Evolutionary conservation across 2,113 vertebrate species (phyloP).

Genomic region (Clarias macrocephalus): DNA sequence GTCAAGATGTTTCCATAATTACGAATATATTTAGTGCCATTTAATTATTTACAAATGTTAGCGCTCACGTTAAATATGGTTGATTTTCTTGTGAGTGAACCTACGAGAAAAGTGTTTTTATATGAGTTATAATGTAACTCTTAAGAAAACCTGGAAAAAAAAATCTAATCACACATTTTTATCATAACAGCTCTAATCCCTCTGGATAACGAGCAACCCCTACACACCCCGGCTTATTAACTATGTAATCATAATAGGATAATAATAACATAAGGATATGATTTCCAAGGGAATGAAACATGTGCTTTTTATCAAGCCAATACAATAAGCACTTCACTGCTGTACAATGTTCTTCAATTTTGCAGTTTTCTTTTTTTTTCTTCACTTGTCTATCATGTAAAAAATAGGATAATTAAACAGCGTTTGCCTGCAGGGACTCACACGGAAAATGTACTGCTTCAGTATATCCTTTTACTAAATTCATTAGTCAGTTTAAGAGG

Average conservation of each 20-base stretch:
- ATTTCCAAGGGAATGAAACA: conserved; percentile 57
- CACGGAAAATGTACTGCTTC: neutral
- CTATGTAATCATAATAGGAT: neutral
- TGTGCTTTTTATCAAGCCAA: conserved; percentile 68
- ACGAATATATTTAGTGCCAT: neutral
- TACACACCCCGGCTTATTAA: neutral
- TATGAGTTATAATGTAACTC: neutral
- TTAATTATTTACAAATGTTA: neutral
- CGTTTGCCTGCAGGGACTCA: neutral
- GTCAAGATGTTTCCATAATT: neutral
- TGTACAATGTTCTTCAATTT: neutral
- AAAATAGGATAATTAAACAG: conserved; percentile 4
- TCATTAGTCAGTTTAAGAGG: neutral
- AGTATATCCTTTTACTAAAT: neutral
- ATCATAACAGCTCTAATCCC: neutral
- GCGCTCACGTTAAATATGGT: neutral
- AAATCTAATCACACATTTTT: neutral
- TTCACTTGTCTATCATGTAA: conserved; percentile 4
- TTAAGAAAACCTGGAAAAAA: neutral
- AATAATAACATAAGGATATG: conserved; percentile 60
- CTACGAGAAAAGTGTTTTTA: neutral
- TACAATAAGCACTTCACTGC: conserved; percentile 51
- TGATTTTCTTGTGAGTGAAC: neutral
- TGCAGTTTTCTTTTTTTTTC: conserved; percentile 12
- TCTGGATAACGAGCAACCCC: neutral